Base-by-base conservation (phyloP, 2,797 vertebrate species). In the Enteromius afrohamiltoni region DNA sequence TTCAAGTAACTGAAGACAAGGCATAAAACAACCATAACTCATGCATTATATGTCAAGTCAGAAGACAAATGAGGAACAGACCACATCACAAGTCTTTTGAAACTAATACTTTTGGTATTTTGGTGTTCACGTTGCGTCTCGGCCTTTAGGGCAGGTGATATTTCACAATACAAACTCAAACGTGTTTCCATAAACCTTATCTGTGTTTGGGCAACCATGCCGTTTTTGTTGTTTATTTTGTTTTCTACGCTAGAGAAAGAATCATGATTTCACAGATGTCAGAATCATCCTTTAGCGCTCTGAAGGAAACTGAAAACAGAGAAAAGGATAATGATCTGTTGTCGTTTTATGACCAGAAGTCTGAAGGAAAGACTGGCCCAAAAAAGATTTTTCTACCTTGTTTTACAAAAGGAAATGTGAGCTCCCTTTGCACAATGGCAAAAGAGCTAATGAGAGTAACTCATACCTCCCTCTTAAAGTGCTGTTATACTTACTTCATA, bases 131-230 rank as follows among this genome's bases (percentile, higher is more conserved):
- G 8, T 71, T 19, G 62, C 17, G 26, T 65, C 29, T 65, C 31
- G 31, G 34, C 64, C 64, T 65, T 65, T 31, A 29, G 45, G 68
- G 26, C 45, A 49, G 8, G 47, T 49, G 69, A 11, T 49, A 0
- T 29, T 29, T 23, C 42, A 71, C 42, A 71, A 47, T 47, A 9
- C 69, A 49, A 49, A 31, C 16, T 29, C 4, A 6, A 13, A 21
- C 11, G 17, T 49, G 16, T 49, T 71, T 71, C 16, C 4, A 71
- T 71, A 16, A 31, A 47, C 23, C 69, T 49, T 73, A 31, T 73
- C 69, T 73, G 70, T 73, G 26, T 73, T 71, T 51, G 47, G 26
- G 17, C 17, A 74, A 53, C 26, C 70, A 13, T 74, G 70, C 17
- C 26, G 31, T 53, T 31, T 29, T 49, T 71, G 14, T 71, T 2